These are phyloP conservation scores for Paracanthobrama guichenoti DNA, from an alignment of 2,113 vertebrate species.

Conservation along the genomic window DNA sequence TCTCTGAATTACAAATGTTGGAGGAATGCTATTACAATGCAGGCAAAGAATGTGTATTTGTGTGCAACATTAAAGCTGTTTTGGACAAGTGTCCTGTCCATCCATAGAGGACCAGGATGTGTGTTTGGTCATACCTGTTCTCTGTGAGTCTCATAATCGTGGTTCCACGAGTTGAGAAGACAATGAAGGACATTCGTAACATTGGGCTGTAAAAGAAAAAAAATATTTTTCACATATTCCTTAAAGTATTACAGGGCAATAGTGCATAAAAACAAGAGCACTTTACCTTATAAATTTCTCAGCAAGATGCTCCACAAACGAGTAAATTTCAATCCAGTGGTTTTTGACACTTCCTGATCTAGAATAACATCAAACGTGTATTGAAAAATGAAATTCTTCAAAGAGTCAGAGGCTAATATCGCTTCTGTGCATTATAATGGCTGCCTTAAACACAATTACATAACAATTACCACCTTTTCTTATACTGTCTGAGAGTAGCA, in stretches of 20 bases:
- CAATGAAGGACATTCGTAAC: conserved; percentile 87
- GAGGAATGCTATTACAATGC: not conserved
- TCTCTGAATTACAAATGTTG: conserved; percentile 71
- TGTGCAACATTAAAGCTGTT: not conserved
- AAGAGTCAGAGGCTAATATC: not conserved
- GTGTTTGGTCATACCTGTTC: conserved; percentile 75
- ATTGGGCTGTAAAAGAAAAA: conserved; percentile 77
- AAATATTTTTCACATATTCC: no score
- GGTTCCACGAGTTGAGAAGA: conserved; percentile 82
- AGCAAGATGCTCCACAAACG: conserved; percentile 84
- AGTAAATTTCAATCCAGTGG: conserved; percentile 88
- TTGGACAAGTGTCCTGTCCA: not conserved
- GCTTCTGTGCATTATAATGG: not conserved
- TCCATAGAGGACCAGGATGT: not conserved
- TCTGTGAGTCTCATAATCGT: conserved; percentile 84
- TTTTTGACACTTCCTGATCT: conserved; percentile 89
- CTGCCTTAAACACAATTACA: conserved; percentile 5
- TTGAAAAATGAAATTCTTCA: not conserved
- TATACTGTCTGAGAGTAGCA: conserved; percentile 30
- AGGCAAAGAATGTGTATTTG: not conserved
- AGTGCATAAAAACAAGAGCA: not conserved
- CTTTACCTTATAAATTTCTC: conserved; percentile 88
- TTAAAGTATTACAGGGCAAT: not conserved
- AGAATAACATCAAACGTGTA: conserved; percentile 48
- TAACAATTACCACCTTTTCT: conserved; percentile 6